Percentiles rank a stretch among this genome's conserved stretches.
These are phyloP conservation scores for Phyllotreta cruciferae DNA, from an alignment of 2,888 invertebrate genomes.

Conservation along the genomic window DNA sequence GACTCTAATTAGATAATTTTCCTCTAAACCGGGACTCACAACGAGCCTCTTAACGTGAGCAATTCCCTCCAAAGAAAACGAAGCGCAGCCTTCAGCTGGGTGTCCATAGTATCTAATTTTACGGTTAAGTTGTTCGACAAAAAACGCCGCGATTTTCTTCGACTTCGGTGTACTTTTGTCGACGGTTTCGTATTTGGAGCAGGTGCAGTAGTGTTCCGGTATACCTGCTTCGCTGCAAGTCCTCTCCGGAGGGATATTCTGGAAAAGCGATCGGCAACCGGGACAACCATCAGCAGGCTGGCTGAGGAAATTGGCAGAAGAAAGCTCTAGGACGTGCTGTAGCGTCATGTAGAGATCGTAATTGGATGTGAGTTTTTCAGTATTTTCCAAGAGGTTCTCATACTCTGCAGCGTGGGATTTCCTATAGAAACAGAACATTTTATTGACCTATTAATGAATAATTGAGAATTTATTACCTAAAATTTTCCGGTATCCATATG, in stretches of 20 bases:
- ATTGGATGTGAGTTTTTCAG: conserved; percentile 73
- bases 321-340: conserved; percentile 64
- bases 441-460: not conserved
- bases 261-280: conserved; percentile 71
- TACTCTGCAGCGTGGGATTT: conserved; percentile 63
- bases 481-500: conserved; percentile 70
- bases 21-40: conserved; percentile 39
- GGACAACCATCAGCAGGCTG: conserved; percentile 66
- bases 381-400: conserved; percentile 67
- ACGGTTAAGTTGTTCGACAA: conserved; percentile 54
- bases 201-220: conserved; percentile 78
- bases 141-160: conserved; percentile 62
- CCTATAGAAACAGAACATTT: conserved; percentile 20
- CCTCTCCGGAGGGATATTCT: conserved; percentile 65
- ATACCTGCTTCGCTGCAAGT: conserved; percentile 75
- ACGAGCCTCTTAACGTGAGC: conserved; percentile 43
- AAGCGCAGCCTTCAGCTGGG: conserved; percentile 44
- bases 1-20: conserved; percentile 69
- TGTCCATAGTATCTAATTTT: conserved; percentile 35
- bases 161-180: conserved; percentile 62
- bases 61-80: conserved; percentile 47
- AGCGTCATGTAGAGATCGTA: conserved; percentile 79
- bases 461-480: conserved; percentile 58
- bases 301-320: conserved; percentile 44
- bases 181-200: conserved; percentile 65